These are phyloP conservation scores for Lethenteron reissneri DNA, from an alignment of 2,113 vertebrate species.

Conservation along the genomic window DNA sequence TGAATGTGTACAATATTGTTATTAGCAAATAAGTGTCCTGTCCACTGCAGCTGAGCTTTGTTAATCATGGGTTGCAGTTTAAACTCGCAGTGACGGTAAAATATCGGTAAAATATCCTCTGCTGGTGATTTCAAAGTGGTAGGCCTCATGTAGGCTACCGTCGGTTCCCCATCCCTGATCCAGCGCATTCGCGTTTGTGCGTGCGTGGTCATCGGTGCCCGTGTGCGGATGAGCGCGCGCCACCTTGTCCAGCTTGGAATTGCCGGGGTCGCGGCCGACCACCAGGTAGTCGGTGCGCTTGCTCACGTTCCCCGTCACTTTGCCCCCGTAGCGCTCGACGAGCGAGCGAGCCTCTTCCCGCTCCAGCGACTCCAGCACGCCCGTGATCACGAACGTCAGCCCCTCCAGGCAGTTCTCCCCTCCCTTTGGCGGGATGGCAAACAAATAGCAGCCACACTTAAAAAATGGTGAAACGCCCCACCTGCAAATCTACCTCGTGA, in stretches of 20 bases:
- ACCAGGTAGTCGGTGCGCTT: slow-evolving; percentile 80
- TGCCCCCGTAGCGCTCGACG: slow-evolving; percentile 78
- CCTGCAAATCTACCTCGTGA: no score
- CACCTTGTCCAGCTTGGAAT: slow-evolving; percentile 70
- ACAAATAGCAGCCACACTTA: background rate
- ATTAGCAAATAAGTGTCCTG: no score
- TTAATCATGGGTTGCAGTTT: no score
- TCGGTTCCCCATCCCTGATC: no score
- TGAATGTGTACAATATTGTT: no score
- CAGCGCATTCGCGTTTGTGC: background rate
- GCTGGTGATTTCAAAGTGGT: no score
- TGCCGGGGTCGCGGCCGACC: slow-evolving; percentile 62
- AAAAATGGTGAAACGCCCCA: no score
- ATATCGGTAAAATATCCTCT: no score
- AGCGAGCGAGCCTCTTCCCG: slow-evolving; percentile 67
- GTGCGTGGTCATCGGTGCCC: background rate
- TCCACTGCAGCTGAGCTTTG: no score
- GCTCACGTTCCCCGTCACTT: slow-evolving; percentile 79
- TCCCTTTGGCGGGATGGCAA: slow-evolving; percentile 28
- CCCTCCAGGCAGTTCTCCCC: slow-evolving; percentile 90
- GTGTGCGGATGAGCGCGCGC: background rate
- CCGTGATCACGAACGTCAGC: slow-evolving; percentile 71
- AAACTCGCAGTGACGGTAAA: no score
- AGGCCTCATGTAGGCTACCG: no score
- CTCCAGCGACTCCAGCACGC: slow-evolving; percentile 78